Conservation (phyloP, 2,888 invertebrate species). For the Synergus gifuensis region DNA sequence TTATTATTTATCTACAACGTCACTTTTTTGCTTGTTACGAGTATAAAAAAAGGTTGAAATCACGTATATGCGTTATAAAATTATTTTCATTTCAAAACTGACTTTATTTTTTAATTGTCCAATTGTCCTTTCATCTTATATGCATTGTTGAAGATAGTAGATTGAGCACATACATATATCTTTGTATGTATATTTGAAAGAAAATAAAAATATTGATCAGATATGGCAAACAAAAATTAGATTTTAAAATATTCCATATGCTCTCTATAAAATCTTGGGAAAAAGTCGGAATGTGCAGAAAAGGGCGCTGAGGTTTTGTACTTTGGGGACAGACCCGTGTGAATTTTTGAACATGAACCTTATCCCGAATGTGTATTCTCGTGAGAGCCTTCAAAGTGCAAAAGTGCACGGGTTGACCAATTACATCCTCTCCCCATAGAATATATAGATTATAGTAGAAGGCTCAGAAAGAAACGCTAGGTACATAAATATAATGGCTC, state of each 20-base stretch:
- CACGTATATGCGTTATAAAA: no score
- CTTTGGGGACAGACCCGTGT: conserved; percentile 25
- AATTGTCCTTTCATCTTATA: no score
- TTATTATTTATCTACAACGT: no score
- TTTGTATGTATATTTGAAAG: neutral
- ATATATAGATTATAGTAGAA: neutral
- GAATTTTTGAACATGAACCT: conserved; percentile 14
- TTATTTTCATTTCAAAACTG: no score
- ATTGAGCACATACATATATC: neutral
- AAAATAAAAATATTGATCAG: neutral
- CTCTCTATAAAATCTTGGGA: conserved; percentile 1
- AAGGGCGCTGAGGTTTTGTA: conserved; percentile 16
- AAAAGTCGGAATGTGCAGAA: neutral
- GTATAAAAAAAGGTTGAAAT: no score
- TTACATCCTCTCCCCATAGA: conserved; percentile 2
- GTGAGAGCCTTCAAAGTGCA: conserved; percentile 22
- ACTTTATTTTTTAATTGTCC: no score
- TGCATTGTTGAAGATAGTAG: no score
- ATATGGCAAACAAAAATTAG: neutral
- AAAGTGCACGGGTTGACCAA: conserved; percentile 33
- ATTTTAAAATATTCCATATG: neutral
- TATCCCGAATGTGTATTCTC: conserved; percentile 1
- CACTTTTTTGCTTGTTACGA: no score
- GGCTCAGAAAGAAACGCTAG: neutral
- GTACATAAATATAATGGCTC: neutral